Evolutionary conservation across 1,140 invertebrate genomes (phyloP).

Genomic region (Caenorhabditis remanei): DNA sequence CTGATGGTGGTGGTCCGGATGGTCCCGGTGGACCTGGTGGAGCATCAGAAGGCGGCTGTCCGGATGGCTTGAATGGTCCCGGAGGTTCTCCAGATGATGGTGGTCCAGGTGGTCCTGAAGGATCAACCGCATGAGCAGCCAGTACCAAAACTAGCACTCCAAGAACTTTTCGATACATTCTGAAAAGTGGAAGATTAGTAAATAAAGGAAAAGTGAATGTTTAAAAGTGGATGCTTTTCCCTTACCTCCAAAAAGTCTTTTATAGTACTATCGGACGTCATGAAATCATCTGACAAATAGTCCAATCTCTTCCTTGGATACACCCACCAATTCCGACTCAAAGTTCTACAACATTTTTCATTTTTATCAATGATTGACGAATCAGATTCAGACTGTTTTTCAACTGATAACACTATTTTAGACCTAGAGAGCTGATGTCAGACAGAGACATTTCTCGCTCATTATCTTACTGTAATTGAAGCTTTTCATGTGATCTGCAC

Average conservation of each 20-base stretch:
- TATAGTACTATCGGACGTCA: conserved; percentile 8
- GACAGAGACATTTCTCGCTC: not conserved
- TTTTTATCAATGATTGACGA: conserved; percentile 21
- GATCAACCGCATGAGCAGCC: not conserved
- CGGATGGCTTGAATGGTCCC: not conserved
- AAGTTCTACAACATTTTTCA: conserved; percentile 41
- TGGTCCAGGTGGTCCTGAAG: not conserved
- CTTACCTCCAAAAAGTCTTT: not conserved
- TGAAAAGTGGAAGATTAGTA: not conserved
- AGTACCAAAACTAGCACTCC: conserved; percentile 22
- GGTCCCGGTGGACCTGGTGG: not conserved
- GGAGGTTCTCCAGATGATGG: not conserved
- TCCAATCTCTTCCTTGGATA: not conserved
- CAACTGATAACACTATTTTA: conserved; percentile 10
- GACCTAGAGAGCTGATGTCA: conserved; percentile 21
- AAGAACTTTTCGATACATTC: conserved; percentile 28
- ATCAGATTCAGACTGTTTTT: conserved; percentile 43
- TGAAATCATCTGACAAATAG: not conserved
- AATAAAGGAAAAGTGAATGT: not conserved
- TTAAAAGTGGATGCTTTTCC: conserved; percentile 5
- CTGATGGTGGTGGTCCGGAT: not conserved
- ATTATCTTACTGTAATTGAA: conserved; percentile 6
- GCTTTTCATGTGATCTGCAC: conserved; percentile 12
- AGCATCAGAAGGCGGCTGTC: not conserved
- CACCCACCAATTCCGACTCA: conserved; percentile 22